Evolutionary conservation across 35 echinoderm and acorn worm species (phyloP).

Genomic region (Ophiothrix spiculata): DNA sequence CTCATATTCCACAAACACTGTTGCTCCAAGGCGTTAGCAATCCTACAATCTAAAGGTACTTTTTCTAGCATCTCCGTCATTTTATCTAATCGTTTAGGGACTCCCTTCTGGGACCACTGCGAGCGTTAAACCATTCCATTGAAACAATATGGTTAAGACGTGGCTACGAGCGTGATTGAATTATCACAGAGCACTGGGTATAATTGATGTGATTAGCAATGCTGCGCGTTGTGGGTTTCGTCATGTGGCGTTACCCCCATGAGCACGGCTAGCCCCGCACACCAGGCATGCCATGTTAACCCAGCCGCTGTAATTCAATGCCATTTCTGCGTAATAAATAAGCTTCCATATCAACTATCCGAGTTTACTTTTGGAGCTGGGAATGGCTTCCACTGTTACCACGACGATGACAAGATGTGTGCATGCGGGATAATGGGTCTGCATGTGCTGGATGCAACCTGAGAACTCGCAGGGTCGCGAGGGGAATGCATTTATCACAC

Average conservation of each 20-base stretch:
- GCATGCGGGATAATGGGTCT: not conserved
- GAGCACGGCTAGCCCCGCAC: constrained; percentile 5
- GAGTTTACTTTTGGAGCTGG: not conserved
- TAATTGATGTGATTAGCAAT: constrained; percentile 81
- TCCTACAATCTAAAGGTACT: too few relatives aligned
- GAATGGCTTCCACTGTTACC: not conserved
- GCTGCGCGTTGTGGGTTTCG: constrained; percentile 28
- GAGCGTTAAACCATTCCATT: not conserved
- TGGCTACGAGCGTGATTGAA: constrained; percentile 58
- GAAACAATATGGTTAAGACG: constrained; percentile 64
- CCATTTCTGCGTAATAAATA: constrained; percentile 6
- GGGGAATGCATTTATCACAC: not conserved
- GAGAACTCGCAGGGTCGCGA: not conserved
- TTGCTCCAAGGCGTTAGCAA: too few relatives aligned
- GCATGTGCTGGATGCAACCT: not conserved
- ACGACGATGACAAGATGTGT: not conserved
- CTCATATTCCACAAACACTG: too few relatives aligned
- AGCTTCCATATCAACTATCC: not conserved
- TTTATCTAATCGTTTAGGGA: not conserved
- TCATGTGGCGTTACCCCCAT: constrained; percentile 41
- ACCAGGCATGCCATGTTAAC: not conserved
- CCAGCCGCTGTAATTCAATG: constrained; percentile 10
- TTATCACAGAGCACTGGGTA: constrained; percentile 63
- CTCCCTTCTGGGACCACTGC: not conserved
- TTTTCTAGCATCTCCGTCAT: too few relatives aligned